Conservation (phyloP, 2,888 invertebrate species). For the Agrilus cyanescens region DNA sequence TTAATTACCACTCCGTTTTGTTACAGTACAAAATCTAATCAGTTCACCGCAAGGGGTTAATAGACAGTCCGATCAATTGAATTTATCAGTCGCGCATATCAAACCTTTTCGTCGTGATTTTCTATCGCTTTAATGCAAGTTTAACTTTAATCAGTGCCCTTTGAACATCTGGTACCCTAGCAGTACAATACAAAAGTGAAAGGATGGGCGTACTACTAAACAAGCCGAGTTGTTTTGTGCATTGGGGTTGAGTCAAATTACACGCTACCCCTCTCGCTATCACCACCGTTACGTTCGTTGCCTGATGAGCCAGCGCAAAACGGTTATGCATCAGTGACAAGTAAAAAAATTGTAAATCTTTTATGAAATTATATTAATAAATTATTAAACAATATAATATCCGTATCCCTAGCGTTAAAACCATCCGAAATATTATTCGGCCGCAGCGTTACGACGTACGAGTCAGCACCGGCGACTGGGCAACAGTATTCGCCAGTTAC, state of each 20-base stretch:
- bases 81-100: conserved; percentile 31
- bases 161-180: conserved; percentile 33
- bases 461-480: no score
- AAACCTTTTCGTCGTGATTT: conserved; percentile 28
- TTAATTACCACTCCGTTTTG: no score
- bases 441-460: no score
- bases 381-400: no score
- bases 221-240: conserved; percentile 24
- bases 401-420: no score
- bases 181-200: conserved; percentile 22
- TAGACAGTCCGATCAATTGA: conserved; percentile 23
- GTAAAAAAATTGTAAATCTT: no score
- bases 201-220: conserved; percentile 24
- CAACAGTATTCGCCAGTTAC: no score
- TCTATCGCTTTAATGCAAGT: conserved; percentile 32
- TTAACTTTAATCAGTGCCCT: conserved; percentile 35
- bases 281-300: no score
- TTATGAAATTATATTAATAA: no score
- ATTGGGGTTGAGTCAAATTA: conserved; percentile 30
- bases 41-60: conserved; percentile 18
- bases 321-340: no score
- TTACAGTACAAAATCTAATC: conserved; percentile 6
- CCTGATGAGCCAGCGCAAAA: neutral
- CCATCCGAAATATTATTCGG: no score
- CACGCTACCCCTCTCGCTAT: conserved; percentile 14